These are phyloP conservation scores for Mormyrus lacerda DNA, from an alignment of 2,113 vertebrate genomes.

Conservation along the genomic window DNA sequence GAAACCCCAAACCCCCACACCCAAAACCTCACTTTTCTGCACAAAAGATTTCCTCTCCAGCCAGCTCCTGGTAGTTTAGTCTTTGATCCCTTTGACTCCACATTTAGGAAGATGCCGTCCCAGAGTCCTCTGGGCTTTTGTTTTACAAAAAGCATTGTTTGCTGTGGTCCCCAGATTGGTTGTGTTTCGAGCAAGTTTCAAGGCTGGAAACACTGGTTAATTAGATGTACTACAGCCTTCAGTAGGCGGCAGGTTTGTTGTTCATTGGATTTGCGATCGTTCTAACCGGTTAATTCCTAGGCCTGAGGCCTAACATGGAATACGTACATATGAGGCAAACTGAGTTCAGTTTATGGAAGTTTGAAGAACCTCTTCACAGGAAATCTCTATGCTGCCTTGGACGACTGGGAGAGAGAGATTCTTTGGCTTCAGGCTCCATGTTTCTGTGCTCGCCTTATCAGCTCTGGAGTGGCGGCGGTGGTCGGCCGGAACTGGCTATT, in stretches of 20 bases:
- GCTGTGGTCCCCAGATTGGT: background rate
- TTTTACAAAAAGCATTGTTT: constrained; percentile 4
- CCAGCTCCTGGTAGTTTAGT: background rate
- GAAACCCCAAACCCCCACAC: background rate
- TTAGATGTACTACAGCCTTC: background rate
- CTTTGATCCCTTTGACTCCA: background rate
- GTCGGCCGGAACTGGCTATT: background rate
- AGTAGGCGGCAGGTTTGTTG: background rate
- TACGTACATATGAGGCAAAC: background rate
- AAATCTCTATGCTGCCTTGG: background rate
- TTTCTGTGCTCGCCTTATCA: background rate
- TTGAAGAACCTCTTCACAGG: background rate
- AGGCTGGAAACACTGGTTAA: background rate
- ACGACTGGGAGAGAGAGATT: background rate
- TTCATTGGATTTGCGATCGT: background rate
- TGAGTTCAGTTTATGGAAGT: background rate
- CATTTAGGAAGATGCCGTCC: background rate
- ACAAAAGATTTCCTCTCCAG: background rate
- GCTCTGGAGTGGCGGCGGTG: background rate
- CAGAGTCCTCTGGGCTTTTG: background rate
- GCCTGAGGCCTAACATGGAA: too few species aligned
- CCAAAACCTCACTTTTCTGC: background rate
- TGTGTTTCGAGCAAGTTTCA: background rate
- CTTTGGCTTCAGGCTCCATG: background rate
- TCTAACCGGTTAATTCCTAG: too few species aligned